phyloP scores from a whole-genome alignment of 2,113 vertebrate genomes.

The Etheostoma spectabile region DNA sequence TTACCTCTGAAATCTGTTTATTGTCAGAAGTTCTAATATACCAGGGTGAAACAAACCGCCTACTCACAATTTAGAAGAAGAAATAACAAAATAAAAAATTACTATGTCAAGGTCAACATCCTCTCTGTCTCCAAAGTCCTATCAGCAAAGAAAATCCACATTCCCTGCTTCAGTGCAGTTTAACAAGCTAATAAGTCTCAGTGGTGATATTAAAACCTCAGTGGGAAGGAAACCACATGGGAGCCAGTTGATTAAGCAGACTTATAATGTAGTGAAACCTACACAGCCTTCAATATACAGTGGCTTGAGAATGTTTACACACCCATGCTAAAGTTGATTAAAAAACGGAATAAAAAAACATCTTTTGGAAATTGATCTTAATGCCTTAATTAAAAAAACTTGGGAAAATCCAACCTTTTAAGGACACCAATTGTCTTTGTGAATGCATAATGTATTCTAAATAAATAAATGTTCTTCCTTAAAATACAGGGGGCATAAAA shows the following conservation, averaged over 20 bases:
- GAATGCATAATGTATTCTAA: too few species aligned
- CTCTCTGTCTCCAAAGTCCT: constrained; percentile 36
- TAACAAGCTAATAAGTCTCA: constrained; percentile 55
- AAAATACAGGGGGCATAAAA: too few species aligned
- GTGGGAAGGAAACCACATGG: constrained; percentile 19
- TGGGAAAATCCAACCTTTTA: too few species aligned
- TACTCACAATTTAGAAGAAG: constrained; percentile 19
- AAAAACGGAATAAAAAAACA: too few species aligned
- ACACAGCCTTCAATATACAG: not conserved
- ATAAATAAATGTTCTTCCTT: too few species aligned
- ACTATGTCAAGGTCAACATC: constrained; percentile 46
- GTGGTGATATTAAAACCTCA: constrained; percentile 45
- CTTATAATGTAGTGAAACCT: constrained; percentile 21
- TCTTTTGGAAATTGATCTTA: too few species aligned
- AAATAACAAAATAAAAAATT: constrained; percentile 32
- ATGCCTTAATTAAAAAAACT: too few species aligned
- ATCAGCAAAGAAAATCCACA: constrained; percentile 34
- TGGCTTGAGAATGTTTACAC: too few species aligned
- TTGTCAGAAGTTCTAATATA: constrained; percentile 38
- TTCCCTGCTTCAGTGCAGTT: constrained; percentile 42
- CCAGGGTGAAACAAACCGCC: not conserved
- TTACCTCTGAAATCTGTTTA: constrained; percentile 27
- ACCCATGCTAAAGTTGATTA: too few species aligned
- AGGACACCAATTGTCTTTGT: too few species aligned
- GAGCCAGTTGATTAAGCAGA: constrained; percentile 34